These are phyloP conservation scores for Andricus curvator DNA, from an alignment of 2,888 invertebrate species.

Conservation along the genomic window DNA sequence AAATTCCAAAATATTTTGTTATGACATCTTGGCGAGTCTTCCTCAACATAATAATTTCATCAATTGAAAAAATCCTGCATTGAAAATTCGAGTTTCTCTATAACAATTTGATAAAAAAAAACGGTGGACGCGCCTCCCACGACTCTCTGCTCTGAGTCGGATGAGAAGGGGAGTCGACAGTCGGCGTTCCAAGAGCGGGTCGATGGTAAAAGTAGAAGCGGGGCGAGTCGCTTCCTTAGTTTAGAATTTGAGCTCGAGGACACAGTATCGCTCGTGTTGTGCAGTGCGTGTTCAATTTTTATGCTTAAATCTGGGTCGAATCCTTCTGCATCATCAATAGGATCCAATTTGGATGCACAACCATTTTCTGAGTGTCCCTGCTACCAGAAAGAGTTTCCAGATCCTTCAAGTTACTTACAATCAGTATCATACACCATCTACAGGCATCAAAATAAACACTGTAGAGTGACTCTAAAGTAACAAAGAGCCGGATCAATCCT, in stretches of 20 bases:
- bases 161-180: slow-evolving; percentile 49
- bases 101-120: neutral
- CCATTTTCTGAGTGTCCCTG: neutral
- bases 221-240: slow-evolving; percentile 58
- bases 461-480: neutral
- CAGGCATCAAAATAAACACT: neutral
- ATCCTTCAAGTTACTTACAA: too few species aligned
- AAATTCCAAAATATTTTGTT: too few species aligned
- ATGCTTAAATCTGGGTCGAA: slow-evolving; percentile 8
- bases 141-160: slow-evolving; percentile 29
- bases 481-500: neutral
- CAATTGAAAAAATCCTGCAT: too few species aligned
- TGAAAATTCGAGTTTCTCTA: neutral
- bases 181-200: slow-evolving; percentile 62
- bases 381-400: neutral
- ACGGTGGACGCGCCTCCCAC: neutral
- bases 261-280: slow-evolving; percentile 25
- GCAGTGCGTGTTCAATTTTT: slow-evolving; percentile 11
- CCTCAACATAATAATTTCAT: too few species aligned
- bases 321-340: neutral
- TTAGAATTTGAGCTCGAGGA: slow-evolving; percentile 52
- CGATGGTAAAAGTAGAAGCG: slow-evolving; percentile 72
- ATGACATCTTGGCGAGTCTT: too few species aligned
- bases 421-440: neutral
- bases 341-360: neutral